Evolutionary conservation across 2,888 invertebrate species (phyloP).

Genomic region (Elysia crispata): DNA sequence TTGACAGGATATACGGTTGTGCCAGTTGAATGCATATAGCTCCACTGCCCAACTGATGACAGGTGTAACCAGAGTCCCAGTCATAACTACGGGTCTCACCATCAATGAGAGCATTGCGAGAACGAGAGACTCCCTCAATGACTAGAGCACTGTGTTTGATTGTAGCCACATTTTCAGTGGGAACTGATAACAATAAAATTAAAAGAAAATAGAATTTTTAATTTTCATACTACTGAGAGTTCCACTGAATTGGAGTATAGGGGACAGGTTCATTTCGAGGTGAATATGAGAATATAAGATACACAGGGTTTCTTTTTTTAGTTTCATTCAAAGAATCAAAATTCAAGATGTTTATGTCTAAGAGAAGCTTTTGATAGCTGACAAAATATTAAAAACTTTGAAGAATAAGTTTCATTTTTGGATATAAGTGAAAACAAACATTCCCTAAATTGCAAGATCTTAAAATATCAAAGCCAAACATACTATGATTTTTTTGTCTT

Average conservation of each 20-base stretch:
- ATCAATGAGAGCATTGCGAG: slow-evolving; percentile 95
- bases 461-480: too few relatives aligned
- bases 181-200: slow-evolving; percentile 82
- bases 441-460: too few relatives aligned
- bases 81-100: slow-evolving; percentile 96
- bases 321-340: neutral
- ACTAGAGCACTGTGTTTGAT: slow-evolving; percentile 93
- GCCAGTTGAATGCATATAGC: slow-evolving; percentile 95
- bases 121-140: slow-evolving; percentile 95
- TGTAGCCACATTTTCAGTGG: slow-evolving; percentile 94
- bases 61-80: slow-evolving; percentile 99
- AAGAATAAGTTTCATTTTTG: too few relatives aligned
- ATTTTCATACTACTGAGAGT: too few relatives aligned
- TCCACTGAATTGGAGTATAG: neutral
- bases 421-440: too few relatives aligned
- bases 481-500: too few relatives aligned
- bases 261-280: neutral
- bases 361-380: too few relatives aligned
- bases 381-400: too few relatives aligned
- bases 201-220: too few relatives aligned
- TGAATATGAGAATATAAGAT: too few relatives aligned
- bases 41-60: slow-evolving; percentile 90
- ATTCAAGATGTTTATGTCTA: too few relatives aligned
- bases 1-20: slow-evolving; percentile 95
- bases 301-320: neutral